Evolutionary conservation across 2,888 invertebrate species (phyloP), one percentile per base, ranked within the genome.

Genomic region (Sthenelais limicola): DNA sequence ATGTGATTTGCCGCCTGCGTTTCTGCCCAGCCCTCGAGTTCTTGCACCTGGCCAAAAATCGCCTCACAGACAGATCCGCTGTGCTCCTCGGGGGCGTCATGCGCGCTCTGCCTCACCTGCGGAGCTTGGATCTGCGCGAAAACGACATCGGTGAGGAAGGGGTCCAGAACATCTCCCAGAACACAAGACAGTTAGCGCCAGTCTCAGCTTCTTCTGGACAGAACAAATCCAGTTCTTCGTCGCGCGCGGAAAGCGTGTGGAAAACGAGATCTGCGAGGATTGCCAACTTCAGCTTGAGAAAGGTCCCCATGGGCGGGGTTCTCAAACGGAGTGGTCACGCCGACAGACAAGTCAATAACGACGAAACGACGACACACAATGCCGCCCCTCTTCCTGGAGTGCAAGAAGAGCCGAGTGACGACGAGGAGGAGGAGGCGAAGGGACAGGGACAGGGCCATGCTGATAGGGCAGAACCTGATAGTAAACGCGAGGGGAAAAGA

Each of bases 131-230:
- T 30, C 73, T 77, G 43, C 47, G 73, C 9, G 35, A 71, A 18
- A 77, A 77, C 67, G 71, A 68, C 4, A 74, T 77, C n/a, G 73
- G 76, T 3, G 75, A 77, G 30, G 62, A 43, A 12, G 77, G 76
- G 0, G 66, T 56, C 9, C 66, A 73, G 24, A 71, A 67, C 21
- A 48, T 77, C 3, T 72, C 77, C 3, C 51, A 38, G 0, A 38
- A 48, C 32, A 68, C 76, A 33, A 35, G 30, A n/a, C 26, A 71
- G 5, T 66, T 71, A 28, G 35, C 66, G 24, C 54, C 52, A 7
- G 43, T 76, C n/a, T 24, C 72, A 0, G 51, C 69, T 24, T 68
- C 76, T 1, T 35, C 72, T 33, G 62, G 72, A 26, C 51, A 52
- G 7, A 74, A 74, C 26, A 71, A 74, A 47, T 32, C 35, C 33